Base-by-base conservation (phyloP, 2,888 invertebrate genomes). In the Tiliacea aurago region DNA sequence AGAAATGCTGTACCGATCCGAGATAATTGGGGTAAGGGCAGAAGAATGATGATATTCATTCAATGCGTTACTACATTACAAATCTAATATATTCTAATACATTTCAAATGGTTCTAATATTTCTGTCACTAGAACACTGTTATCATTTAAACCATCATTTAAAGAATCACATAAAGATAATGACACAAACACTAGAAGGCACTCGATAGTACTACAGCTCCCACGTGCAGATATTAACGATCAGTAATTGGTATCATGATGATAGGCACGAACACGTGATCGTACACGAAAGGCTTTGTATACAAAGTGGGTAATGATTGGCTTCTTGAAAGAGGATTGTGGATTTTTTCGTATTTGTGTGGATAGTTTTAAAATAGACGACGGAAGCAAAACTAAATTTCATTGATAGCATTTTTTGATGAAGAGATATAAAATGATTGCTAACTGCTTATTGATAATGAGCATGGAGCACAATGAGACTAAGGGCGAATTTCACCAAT, bases 181-280 rank as follows among this genome's bases (percentile, higher is more conserved):
- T 65, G 69, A 58, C 45, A 37, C 37, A 65, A 64, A 59, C 18
- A 61, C 53, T 49, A 59, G 63, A 63, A 53, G 49, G 43, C 70
- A 66, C 43, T 69, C 45, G 28, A 69, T 81, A 65, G 67, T 68
- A 73, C 59, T 45, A 33, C 33, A 67, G 18, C 23, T 49, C 15
- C 61, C 80, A 80, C 80, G 80, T 80, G 83, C 37, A 65, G 37
- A 65, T 68, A 78, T 73, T 73, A 73, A 73, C 56, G 68, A 83
- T 83, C 28, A 61, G 80, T 83, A 80, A 80, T 80, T 78, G 80
- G 68, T 58, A 78, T 65, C 78, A 62, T 62, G 68, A 68, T 58
- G 59, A 61, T n/a, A 37, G 56, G 28, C 73, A 53, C n/a, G 70
- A 37, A 78, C 68, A 78, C 80, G 83, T 78, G 83, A 78, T 56